A percentile compares a stretch with the other conserved stretches of the same genome.
Conservation (phyloP, 2,888 invertebrate species). For the Diarsia mendica region DNA sequence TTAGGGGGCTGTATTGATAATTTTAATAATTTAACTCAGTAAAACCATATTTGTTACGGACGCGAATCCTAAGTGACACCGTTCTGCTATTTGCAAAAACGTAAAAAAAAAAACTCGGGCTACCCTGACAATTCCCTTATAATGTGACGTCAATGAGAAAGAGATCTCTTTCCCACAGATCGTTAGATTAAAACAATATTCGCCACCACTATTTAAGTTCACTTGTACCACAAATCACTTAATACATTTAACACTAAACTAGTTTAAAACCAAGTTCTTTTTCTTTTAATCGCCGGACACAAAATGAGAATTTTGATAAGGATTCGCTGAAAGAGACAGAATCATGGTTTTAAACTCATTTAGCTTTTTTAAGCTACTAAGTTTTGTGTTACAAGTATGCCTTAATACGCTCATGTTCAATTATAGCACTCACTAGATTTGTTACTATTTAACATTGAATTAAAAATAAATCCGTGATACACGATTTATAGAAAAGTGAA, state of each 20-base stretch:
- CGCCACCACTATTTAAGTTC: not conserved
- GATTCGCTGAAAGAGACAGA: not conserved
- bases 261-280: not conserved
- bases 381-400: not conserved
- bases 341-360: not conserved
- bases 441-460: not conserved
- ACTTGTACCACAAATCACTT: not conserved
- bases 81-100: not conserved
- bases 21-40: not conserved
- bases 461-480: slow-evolving; percentile 16
- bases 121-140: not conserved
- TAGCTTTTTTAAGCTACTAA: not conserved
- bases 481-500: slow-evolving; percentile 2
- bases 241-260: not conserved
- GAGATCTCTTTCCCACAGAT: not conserved
- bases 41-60: not conserved
- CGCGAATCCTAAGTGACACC: not conserved
- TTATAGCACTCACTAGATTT: not conserved
- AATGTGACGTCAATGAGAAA: not conserved
- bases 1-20: not conserved
- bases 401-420: slow-evolving; percentile 22
- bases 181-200: not conserved
- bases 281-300: not conserved
- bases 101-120: not conserved
- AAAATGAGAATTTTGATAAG: not conserved